Evolutionary conservation across 2,888 invertebrate species (phyloP), one percentile per base, ranked within the genome.

Genomic region (Ornithoptera alexandrae): DNA sequence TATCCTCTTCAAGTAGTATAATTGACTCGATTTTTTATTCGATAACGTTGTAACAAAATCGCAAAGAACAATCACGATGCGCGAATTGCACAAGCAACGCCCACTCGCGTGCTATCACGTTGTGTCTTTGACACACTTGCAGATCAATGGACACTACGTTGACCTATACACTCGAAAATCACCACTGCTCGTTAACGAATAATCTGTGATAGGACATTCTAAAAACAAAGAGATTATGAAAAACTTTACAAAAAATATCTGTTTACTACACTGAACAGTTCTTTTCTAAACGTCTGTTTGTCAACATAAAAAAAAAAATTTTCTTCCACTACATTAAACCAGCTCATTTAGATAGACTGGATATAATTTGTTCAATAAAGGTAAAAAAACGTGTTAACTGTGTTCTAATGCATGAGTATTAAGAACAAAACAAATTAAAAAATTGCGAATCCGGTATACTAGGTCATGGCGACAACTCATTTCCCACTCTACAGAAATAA

Each of bases 51-150:
- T 56, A 63, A 67, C 30, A 63, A 61, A 63, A 64, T 46, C 67
- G 65, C 64, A 62, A 39, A 57, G 72, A 76, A 75, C 78, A 83
- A 84, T 85, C 82, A 84, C 76, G 81, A 81, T 80, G 83, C 79
- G 84, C 80, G 74, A 83, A 82, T 89, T 90, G 84, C 86, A 82
- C 85, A 88, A 86, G 78, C 76, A 72, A 74, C 74, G 74, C 75
- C 77, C 71, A 79, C 78, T 84, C 81, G 83, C 89, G 85, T 84
- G 87, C 82, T 84, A 84, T 84, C 86, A 86, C 86, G 84, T 88
- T 83, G 85, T 87, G 91, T 87, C 92, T 90, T 90, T 91, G 91
- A 91, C 92, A 90, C 84, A 86, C 86, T 89, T 91, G 77, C 74
- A 78, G 82, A 85, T 88, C 86, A 87, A 87, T 86, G 84, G 81